A percentile compares a stretch with the other conserved stretches of the same genome.
phyloP scores from a whole-genome alignment of 2,797 vertebrate species.

The Xiphophorus birchmanni region DNA sequence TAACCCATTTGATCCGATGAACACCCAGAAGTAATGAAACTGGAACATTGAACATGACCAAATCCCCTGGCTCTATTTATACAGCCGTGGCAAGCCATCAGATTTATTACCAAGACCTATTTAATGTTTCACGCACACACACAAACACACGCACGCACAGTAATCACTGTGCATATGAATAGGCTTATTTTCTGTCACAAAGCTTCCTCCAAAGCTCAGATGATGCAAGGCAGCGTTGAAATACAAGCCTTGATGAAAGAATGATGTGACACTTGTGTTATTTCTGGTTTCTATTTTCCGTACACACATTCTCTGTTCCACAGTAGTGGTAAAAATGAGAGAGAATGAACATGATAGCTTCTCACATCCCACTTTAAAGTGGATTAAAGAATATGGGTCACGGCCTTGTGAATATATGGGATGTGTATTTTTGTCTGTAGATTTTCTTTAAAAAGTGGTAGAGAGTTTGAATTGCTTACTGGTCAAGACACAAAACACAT shows the following conservation, averaged over 20 bases:
- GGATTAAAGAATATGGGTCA: slow-evolving; percentile 63
- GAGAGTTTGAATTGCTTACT: background rate
- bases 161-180: slow-evolving; percentile 64
- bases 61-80: slow-evolving; percentile 66
- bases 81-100: slow-evolving; percentile 56
- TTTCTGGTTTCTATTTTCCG: slow-evolving; percentile 63
- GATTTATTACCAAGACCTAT: slow-evolving; percentile 68
- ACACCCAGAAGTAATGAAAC: slow-evolving; percentile 50
- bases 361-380: slow-evolving; percentile 51
- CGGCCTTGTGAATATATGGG: slow-evolving; percentile 40
- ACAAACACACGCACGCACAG: slow-evolving; percentile 33
- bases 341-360: slow-evolving; percentile 53
- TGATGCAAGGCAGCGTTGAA: slow-evolving; percentile 67
- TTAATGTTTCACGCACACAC: slow-evolving; percentile 52
- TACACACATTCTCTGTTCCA: slow-evolving; percentile 27
- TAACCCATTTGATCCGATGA: slow-evolving; percentile 33
- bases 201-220: slow-evolving; percentile 51
- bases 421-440: slow-evolving; percentile 38
- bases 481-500: slow-evolving; percentile 4
- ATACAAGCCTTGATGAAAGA: slow-evolving; percentile 63
- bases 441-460: slow-evolving; percentile 21
- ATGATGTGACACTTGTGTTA: slow-evolving; percentile 65
- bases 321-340: slow-evolving; percentile 60
- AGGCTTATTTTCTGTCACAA: slow-evolving; percentile 67
- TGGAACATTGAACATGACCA: slow-evolving; percentile 50